These are phyloP conservation scores for Parazoanthus swiftii DNA, from an alignment of 92 coral and sea anemone species.

Conservation along the genomic window DNA sequence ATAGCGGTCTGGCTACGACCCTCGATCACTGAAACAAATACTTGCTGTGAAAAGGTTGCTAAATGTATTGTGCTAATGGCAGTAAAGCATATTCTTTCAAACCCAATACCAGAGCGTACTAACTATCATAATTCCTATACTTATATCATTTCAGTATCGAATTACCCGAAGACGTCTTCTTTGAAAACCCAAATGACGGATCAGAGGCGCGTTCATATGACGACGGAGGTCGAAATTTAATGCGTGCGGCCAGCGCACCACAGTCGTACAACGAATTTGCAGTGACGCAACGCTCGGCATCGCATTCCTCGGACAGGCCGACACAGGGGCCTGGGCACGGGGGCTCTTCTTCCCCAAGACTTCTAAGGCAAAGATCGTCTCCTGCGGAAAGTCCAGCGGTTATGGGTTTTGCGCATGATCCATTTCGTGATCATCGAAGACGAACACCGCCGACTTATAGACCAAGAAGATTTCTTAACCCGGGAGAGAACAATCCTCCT, in stretches of 20 bases:
- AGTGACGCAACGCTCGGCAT: conserved; percentile 33
- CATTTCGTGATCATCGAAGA: conserved; percentile 33
- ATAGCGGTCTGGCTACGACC: no score
- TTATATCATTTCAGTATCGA: conserved; percentile 15
- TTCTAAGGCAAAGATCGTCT: conserved; percentile 24
- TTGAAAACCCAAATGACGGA: conserved; percentile 29
- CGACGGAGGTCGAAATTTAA: conserved; percentile 51
- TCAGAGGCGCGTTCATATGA: conserved; percentile 60
- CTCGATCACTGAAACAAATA: no score
- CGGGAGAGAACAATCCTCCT: conserved; percentile 59
- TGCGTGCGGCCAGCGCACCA: conserved; percentile 61
- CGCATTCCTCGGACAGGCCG: conserved; percentile 17
- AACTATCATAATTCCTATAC: not conserved
- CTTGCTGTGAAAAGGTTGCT: no score
- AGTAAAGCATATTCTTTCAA: not conserved
- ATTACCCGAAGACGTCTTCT: conserved; percentile 38
- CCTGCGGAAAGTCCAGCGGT: conserved; percentile 18
- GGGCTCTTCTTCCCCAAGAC: conserved; percentile 19
- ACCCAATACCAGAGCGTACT: not conserved
- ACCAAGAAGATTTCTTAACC: conserved; percentile 45
- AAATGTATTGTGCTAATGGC: no score
- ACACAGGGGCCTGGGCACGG: conserved; percentile 40
- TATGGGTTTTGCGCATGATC: conserved; percentile 1
- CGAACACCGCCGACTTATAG: conserved; percentile 49
- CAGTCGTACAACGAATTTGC: conserved; percentile 51